These are phyloP conservation scores for Girardinus metallicus DNA, from an alignment of 2,797 vertebrate species.

Conservation along the genomic window DNA sequence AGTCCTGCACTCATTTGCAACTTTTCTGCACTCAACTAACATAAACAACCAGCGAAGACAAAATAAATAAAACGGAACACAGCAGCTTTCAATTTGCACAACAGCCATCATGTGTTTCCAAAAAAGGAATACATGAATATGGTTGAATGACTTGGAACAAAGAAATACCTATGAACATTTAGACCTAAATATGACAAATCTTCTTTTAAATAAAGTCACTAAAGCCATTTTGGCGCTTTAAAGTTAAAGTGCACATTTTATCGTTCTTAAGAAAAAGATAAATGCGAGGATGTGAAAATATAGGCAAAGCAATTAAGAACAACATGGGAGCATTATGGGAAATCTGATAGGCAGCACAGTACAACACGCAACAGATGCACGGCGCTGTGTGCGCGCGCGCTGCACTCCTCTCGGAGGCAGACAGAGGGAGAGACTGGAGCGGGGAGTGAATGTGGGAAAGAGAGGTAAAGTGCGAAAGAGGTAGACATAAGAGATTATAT, in stretches of 20 bases:
- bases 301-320: conserved; percentile 40
- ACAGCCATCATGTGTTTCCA: neutral
- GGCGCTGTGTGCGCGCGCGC: conserved; percentile 48
- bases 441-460: conserved; percentile 39
- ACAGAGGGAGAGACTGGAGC: conserved; percentile 60
- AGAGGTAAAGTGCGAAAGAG: conserved; percentile 48
- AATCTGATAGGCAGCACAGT: conserved; percentile 62
- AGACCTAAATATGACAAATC: neutral
- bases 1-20: conserved; percentile 43
- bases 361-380: conserved; percentile 78
- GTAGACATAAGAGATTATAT: conserved; percentile 56
- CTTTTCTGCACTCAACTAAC: conserved; percentile 49
- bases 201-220: neutral
- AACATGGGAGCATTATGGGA: conserved; percentile 45
- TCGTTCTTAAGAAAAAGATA: conserved; percentile 1
- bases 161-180: conserved; percentile 8
- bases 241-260: conserved; percentile 7
- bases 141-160: neutral
- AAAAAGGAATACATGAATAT: neutral
- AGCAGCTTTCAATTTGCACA: neutral
- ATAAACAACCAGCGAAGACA: conserved; percentile 44
- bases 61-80: conserved; percentile 14
- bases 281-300: conserved; percentile 18
- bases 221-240: conserved; percentile 1
- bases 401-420: conserved; percentile 61